Evolutionary conservation across 2,888 invertebrate genomes (phyloP).

Genomic region (Folsomia manolachei): DNA sequence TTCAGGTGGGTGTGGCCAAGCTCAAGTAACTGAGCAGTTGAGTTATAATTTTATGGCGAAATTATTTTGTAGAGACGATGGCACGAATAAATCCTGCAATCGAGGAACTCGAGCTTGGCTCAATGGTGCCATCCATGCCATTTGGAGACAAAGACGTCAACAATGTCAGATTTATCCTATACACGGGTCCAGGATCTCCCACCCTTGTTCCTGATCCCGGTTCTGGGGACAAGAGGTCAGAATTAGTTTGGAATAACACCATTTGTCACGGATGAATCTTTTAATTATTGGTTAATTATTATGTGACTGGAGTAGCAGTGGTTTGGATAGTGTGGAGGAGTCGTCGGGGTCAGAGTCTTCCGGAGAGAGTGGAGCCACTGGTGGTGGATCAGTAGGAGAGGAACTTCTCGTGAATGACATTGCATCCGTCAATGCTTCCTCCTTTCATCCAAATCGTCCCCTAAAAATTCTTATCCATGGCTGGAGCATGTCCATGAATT

Average conservation of each 20-base stretch:
- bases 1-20: neutral
- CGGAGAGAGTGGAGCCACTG: too few relatives aligned
- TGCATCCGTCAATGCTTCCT: slow-evolving; percentile 33
- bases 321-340: slow-evolving; percentile 3
- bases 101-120: slow-evolving; percentile 43
- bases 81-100: slow-evolving; percentile 41
- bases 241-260: too few relatives aligned
- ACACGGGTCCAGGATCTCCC: slow-evolving; percentile 24
- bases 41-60: too few relatives aligned
- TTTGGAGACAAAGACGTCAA: slow-evolving; percentile 45
- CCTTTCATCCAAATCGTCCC: slow-evolving; percentile 30
- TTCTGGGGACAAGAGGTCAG: neutral
- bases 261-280: too few relatives aligned
- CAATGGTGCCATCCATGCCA: slow-evolving; percentile 39
- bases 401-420: slow-evolving; percentile 42
- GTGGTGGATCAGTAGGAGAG: too few relatives aligned
- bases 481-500: slow-evolving; percentile 41
- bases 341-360: neutral
- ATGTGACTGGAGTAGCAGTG: neutral
- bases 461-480: slow-evolving; percentile 47
- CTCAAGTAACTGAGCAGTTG: too few relatives aligned
- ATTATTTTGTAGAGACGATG: slow-evolving; percentile 23
- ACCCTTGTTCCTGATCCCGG: too few relatives aligned
- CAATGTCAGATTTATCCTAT: slow-evolving; percentile 41
- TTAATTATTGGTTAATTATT: too few relatives aligned